Base-by-base conservation (phyloP, 2,888 invertebrate genomes). In the Drosophila antonietae region DNA sequence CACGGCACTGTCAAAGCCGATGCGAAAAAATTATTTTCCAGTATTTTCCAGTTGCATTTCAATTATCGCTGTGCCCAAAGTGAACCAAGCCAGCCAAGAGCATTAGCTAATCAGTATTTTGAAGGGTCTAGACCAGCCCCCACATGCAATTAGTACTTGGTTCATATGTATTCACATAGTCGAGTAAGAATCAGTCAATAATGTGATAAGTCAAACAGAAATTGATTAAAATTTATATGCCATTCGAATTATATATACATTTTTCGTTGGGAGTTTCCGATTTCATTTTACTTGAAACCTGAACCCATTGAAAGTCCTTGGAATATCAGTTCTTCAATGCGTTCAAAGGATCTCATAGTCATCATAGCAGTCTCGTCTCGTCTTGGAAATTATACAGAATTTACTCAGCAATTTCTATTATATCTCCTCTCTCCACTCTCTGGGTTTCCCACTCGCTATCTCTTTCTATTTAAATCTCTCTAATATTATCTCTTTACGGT, bases 11-110 rank as follows among this genome's bases (percentile, higher is more conserved):
- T 64, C 52, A 65, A 63, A 70, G 67, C 15, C 44, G 33, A 43
- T 61, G 44, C 52, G 65, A 70, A 68, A 59, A 28, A 84, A 78
- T 76, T 75, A 73, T 64, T 31, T 31, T 66, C 43, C 35, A 51
- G 51, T 51, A 51, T 51, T 51, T 51, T 51, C 51, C 51, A 51
- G 51, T 51, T 51, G 51, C 14, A 84, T 77, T 77, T 77, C 68
- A 64, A 79, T 64, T 75, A 76, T 75, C 81, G 51, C 64, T 51
- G 46, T 68, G 49, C n/a, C 35, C 23, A 0, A 28, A 51, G 44
- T 55, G 53, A 15, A n/a, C n/a, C 41, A 15, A 31, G 23, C 47
- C 44, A 46, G 37, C 15, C 41, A 57, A 44, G 33, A 23, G 3
- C 18, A 18, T 12, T 31, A 57, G 37, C 51, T 51, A 52, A 61